Base-by-base conservation (phyloP, 2,888 invertebrate genomes). In the Phanerotoma sp. region DNA sequence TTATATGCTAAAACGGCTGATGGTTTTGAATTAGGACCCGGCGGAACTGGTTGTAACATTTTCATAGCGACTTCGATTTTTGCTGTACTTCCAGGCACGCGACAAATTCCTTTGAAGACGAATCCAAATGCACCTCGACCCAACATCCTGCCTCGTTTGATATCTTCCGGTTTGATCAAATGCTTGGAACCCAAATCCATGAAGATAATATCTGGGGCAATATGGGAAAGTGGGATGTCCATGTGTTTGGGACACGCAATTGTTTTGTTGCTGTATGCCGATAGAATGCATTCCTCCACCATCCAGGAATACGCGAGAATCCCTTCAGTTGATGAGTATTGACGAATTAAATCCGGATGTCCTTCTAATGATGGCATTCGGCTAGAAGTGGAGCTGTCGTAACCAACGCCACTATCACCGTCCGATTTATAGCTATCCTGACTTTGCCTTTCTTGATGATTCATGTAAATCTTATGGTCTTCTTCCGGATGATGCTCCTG, bases 101-200 rank as follows among this genome's bases (percentile, higher is more conserved):
- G 85, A 75, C 88, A 89, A 5, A 81, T 82, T 1, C 90, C 94
- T 67, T 88, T 85, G 74, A 95, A 94, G 7, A 99, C 99, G 66
- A 97, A 96, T 3, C 98, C 98, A 80, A 98, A 99, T 0, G 97
- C 96, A 2, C 99, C 99, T n/a, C 96, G 86, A 0, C 98, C 98
- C 30, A 95, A 81, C 47, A 92, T 78, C 1, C 85, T 82, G 0
- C 87, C 88, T 54, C 90, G 83, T 40, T 87, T 84, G 4, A 99
- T 85, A 66, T 89, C 87, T 57, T 93, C 91, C 58, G 91, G 86
- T 62, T 88, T 86, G 11, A 97, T 89, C 9, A 94, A 83, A 64
- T 89, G 85, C 32, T 86, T 83, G 42, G 89, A 87, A 11, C 91
- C 91, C 50, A 97, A 83, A 79, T 98, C 98, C 60, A 93, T 82